Conservation (phyloP, 1,140 invertebrate species). For the Drosophila biarmipes region DNA sequence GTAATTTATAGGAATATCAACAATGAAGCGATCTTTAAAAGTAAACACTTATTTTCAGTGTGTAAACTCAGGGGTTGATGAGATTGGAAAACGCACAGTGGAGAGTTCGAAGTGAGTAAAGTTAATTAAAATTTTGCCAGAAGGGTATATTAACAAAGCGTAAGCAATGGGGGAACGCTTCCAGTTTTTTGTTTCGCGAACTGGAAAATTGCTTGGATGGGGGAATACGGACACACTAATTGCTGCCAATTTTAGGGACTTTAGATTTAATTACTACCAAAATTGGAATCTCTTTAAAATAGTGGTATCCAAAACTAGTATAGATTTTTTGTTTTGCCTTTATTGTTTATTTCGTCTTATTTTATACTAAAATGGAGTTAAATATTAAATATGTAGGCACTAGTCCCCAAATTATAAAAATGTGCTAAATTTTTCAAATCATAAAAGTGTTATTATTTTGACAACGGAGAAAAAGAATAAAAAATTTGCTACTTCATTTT, state of each 20-base stretch:
- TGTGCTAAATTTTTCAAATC: background rate
- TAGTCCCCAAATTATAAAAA: too few relatives aligned
- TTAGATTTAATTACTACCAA: background rate
- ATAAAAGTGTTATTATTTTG: too few relatives aligned
- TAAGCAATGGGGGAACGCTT: conserved; percentile 30
- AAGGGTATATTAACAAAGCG: conserved; percentile 13
- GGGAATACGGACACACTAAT: background rate
- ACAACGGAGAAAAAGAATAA: too few relatives aligned
- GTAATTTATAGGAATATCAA: too few relatives aligned
- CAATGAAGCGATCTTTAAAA: background rate
- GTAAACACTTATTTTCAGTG: background rate
- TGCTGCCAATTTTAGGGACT: conserved; percentile 9
- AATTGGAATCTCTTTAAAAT: too few relatives aligned
- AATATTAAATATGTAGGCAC: too few relatives aligned
- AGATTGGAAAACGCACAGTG: conserved; percentile 22
- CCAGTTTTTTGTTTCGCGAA: conserved; percentile 37
- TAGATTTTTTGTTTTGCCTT: too few relatives aligned
- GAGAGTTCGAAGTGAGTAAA: conserved; percentile 50
- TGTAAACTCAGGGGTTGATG: conserved; percentile 25
- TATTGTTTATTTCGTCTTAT: too few relatives aligned
- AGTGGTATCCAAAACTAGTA: too few relatives aligned
- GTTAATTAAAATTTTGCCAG: conserved; percentile 61
- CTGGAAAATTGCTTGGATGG: conserved; percentile 12
- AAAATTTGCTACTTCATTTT: too few relatives aligned
- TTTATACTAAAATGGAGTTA: too few relatives aligned